Percentiles rank a stretch among this genome's conserved stretches.
These are phyloP conservation scores for Zoroaster sp. DNA, from an alignment of 53 echinoderm and acorn worm genomes.

Conservation along the genomic window DNA sequence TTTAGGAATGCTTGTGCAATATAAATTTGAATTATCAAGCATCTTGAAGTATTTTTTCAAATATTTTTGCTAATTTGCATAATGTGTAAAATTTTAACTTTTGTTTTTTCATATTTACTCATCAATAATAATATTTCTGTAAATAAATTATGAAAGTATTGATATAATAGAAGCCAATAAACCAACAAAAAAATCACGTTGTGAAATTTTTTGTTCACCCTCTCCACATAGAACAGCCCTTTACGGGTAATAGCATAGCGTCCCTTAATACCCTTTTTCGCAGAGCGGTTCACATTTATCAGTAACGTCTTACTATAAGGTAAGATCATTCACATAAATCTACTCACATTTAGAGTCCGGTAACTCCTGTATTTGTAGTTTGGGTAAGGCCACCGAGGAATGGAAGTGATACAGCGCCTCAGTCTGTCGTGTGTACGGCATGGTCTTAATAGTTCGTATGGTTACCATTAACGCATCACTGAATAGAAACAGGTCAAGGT, in stretches of 20 bases:
- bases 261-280: no score
- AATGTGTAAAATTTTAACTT: no score
- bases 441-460: slow-evolving; percentile 65
- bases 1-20: no score
- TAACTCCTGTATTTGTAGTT: slow-evolving; percentile 73
- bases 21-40: no score
- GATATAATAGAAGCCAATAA: background rate
- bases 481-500: slow-evolving; percentile 93
- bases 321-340: background rate
- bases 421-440: slow-evolving; percentile 82
- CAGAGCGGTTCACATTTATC: no score
- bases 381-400: slow-evolving; percentile 78
- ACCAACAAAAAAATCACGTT: background rate
- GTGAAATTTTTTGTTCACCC: background rate
- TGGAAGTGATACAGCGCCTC: slow-evolving; percentile 74
- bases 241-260: no score
- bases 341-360: slow-evolving; percentile 95
- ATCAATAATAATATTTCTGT: no score
- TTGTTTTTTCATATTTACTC: no score
- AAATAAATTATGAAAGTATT: no score
- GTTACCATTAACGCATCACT: slow-evolving; percentile 94
- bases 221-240: no score
- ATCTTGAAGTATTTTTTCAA: no score
- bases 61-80: no score
- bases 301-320: background rate